Conservation (phyloP, 2,888 invertebrate genomes). For the Drosophila anomelani region DNA sequence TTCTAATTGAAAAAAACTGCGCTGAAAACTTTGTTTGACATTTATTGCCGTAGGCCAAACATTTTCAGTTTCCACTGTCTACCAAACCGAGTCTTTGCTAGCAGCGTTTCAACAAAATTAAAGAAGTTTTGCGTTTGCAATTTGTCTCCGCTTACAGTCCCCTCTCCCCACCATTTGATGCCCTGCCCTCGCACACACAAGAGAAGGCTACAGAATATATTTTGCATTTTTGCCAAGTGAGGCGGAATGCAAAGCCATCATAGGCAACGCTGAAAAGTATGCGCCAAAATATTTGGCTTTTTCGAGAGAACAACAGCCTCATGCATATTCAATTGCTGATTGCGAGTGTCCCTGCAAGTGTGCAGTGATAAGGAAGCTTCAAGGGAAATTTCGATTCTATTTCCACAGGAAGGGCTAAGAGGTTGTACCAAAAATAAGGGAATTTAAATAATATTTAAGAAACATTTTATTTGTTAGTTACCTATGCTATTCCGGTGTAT, state of each 20-base stretch:
- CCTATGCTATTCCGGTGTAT: too few relatives aligned
- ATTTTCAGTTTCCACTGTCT: conserved; percentile 58
- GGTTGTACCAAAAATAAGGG: not conserved
- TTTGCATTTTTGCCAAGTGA: conserved; percentile 48
- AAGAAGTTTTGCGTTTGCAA: conserved; percentile 73
- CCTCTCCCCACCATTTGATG: conserved; percentile 26
- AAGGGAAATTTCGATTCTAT: conserved; percentile 26
- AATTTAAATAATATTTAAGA: not conserved
- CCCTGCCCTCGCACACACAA: not conserved
- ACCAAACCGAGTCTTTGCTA: conserved; percentile 43
- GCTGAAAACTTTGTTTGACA: conserved; percentile 68
- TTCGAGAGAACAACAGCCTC: conserved; percentile 34
- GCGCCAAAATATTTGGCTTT: conserved; percentile 42
- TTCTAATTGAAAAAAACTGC: conserved; percentile 73
- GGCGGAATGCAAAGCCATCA: conserved; percentile 42
- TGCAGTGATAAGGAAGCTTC: conserved; percentile 32
- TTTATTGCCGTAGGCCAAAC: conserved; percentile 75
- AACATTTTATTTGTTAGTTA: not conserved
- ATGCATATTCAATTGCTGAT: conserved; percentile 58
- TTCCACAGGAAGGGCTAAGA: not conserved
- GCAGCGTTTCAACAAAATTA: conserved; percentile 67
- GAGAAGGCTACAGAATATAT: conserved; percentile 24
- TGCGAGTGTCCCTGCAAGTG: conserved; percentile 37
- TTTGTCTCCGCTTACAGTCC: conserved; percentile 54
- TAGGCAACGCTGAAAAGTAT: conserved; percentile 27